Evolutionary conservation across 2,888 invertebrate species (phyloP).

Genomic region (Drymonia ruficornis): DNA sequence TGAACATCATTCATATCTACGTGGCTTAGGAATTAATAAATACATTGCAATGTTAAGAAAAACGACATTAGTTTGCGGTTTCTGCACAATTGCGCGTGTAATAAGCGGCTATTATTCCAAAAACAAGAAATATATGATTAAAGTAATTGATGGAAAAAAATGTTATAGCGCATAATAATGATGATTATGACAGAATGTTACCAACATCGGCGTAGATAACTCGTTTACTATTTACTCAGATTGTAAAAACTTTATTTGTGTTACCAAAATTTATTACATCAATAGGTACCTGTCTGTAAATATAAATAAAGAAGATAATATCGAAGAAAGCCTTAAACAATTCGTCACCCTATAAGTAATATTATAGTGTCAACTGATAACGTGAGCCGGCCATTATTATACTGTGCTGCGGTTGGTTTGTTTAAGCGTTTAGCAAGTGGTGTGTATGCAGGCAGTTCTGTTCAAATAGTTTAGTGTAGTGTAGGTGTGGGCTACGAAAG

Average conservation of each 20-base stretch:
- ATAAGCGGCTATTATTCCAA: slow-evolving; percentile 20
- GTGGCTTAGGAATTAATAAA: slow-evolving; percentile 31
- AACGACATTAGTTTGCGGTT: slow-evolving; percentile 37
- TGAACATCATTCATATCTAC: slow-evolving; percentile 31
- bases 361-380: slow-evolving; percentile 56
- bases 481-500: slow-evolving; percentile 74
- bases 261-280: no score
- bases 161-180: not conserved
- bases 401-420: slow-evolving; percentile 59
- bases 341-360: slow-evolving; percentile 19
- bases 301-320: no score
- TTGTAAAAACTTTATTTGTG: no score
- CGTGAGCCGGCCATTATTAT: slow-evolving; percentile 55
- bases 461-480: slow-evolving; percentile 67
- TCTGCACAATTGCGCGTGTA: slow-evolving; percentile 17
- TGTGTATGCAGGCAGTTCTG: slow-evolving; percentile 57
- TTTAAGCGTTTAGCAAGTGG: slow-evolving; percentile 67
- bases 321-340: not conserved
- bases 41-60: slow-evolving; percentile 28
- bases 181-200: not conserved
- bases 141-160: slow-evolving; percentile 21
- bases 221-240: no score
- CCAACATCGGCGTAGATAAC: no score
- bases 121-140: slow-evolving; percentile 26
- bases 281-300: no score